Base-by-base conservation (phyloP, 2,113 vertebrate species). In the Turdus rufiventris region DNA sequence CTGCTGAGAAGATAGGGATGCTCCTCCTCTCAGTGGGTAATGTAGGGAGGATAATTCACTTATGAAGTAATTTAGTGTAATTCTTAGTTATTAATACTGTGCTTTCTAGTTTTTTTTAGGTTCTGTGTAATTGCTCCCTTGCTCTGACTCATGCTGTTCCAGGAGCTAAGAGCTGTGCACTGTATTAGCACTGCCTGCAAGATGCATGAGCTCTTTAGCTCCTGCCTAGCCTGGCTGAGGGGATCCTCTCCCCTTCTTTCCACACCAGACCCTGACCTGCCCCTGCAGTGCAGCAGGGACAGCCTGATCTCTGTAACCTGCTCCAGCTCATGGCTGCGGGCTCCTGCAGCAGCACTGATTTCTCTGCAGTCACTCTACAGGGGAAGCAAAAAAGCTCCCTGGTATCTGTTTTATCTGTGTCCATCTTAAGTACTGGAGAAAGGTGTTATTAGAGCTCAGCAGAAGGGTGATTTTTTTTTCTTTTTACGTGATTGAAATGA, bases 51-150 rank as follows among this genome's bases (percentile, higher is more conserved):
- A 48, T 74, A 93, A 93, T 62, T 84, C 76, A 88, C 73, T 93
- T 92, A 62, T 20, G 19, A 80, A 92, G 76, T 65, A 0, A 86
- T 91, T 91, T 86, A 74, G 34, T 34, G 48, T 48, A 89, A 72
- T 91, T 94, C 63, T 89, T 31, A 31, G 63, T 86, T 92, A 92
- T 71, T 93, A 92, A 88, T 91, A 75, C 72, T 29, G 18, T 60
- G 19, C 53, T 81, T 91, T 90, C 48, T 83, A 18, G 9, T 48
- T 43, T 43, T 65, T 89, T 85, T 92, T 36, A 76, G 38, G 36
- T 68, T 61, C 75, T 93, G n/a, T 51, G 47, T 83, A 80, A 86
- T 78, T 38, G 33, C 26, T 54, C 47, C 65, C 33, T 45, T 91
- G 54, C 53, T 92, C 90, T 94, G 95, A 94, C 48, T 93, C 84